These are phyloP conservation scores for Syndactyla subalaris DNA, from an alignment of 2,797 vertebrate species.

Conservation along the genomic window DNA sequence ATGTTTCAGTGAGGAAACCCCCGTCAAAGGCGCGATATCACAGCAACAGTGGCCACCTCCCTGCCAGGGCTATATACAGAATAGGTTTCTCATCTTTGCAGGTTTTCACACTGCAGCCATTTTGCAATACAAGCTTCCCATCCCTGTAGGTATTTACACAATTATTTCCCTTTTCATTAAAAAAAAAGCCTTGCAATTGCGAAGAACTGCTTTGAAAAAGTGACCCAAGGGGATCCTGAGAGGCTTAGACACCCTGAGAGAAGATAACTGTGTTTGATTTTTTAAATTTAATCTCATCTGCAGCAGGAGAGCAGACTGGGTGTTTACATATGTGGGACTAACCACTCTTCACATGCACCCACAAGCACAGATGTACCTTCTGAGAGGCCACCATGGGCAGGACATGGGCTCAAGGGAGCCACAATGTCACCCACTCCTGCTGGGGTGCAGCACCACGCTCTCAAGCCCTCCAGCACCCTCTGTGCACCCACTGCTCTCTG, in stretches of 20 bases:
- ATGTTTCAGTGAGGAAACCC: not conserved
- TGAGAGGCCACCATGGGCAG: fast-evolving
- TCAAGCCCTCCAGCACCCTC: not conserved
- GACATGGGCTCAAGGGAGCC: not conserved
- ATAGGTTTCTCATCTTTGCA: not conserved
- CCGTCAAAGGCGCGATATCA: not conserved
- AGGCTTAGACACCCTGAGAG: not conserved
- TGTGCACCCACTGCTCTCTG: fast-evolving
- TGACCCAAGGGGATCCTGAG: not conserved
- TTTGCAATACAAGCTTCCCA: not conserved
- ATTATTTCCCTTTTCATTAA: not conserved
- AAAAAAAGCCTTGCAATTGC: not conserved
- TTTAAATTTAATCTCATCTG: not conserved
- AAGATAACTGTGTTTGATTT: not conserved
- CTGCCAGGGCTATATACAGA: not conserved
- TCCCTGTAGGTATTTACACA: not conserved
- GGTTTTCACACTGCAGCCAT: not conserved
- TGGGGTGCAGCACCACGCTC: fast-evolving
- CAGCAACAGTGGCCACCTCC: not conserved
- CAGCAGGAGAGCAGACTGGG: not conserved
- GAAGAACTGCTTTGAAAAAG: not conserved
- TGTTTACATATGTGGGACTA: not conserved
- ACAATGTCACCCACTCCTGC: not conserved
- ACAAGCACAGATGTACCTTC: not conserved
- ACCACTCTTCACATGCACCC: not conserved